These are phyloP conservation scores for Hemithea aestivaria DNA, from an alignment of 2,888 invertebrate species.

Conservation along the genomic window DNA sequence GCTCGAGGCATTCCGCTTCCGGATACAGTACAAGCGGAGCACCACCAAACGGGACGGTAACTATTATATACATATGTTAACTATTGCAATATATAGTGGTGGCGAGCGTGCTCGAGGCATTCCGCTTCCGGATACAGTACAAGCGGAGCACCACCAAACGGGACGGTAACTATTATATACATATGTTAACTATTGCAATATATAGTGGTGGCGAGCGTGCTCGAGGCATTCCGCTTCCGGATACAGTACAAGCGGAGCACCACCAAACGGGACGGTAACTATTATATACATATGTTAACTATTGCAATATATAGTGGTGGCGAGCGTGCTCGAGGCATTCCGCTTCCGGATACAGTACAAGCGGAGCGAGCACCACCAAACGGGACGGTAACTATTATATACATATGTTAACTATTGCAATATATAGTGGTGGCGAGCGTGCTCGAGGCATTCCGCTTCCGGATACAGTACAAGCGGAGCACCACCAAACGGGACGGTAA, in stretches of 20 bases:
- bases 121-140: constrained; percentile 92
- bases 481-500: constrained; percentile 87
- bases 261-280: constrained; percentile 84
- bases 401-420: too few species aligned
- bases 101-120: constrained; percentile 91
- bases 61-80: neutral
- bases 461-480: constrained; percentile 91
- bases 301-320: too few species aligned
- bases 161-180: constrained; percentile 78
- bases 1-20: constrained; percentile 91
- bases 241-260: constrained; percentile 92
- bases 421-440: too few species aligned
- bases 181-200: too few species aligned
- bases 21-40: constrained; percentile 91
- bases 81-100: too few species aligned
- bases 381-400: constrained; percentile 79
- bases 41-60: constrained; percentile 87
- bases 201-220: too few species aligned
- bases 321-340: constrained; percentile 92
- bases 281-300: neutral
- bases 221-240: constrained; percentile 92
- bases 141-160: constrained; percentile 87
- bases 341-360: constrained; percentile 93
- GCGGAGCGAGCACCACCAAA: constrained; percentile 86
- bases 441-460: constrained; percentile 91